Evolutionary conservation across 2,797 vertebrate genomes (phyloP).

Genomic region (Orestias chungarensis): DNA sequence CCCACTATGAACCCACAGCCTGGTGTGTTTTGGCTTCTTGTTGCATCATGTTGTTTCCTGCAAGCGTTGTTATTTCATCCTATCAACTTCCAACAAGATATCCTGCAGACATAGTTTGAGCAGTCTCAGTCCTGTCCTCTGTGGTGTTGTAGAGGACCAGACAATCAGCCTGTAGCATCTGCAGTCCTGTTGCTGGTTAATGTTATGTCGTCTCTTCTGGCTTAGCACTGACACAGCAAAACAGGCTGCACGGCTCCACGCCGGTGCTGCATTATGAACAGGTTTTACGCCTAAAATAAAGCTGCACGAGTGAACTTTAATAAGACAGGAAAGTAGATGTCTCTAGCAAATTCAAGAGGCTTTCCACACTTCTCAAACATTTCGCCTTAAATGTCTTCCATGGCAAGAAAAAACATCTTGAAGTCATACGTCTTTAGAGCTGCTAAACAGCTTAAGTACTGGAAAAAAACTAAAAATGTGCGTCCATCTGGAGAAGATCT

Average conservation of each 20-base stretch:
- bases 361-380: neutral
- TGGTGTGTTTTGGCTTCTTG: neutral
- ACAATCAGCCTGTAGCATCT: slow-evolving; percentile 13
- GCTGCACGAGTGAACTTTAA: neutral
- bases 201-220: slow-evolving; percentile 25
- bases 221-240: slow-evolving; percentile 44
- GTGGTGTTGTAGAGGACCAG: neutral
- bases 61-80: neutral
- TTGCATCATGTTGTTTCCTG: neutral
- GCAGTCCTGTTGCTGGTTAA: slow-evolving; percentile 23
- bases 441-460: neutral
- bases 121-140: neutral
- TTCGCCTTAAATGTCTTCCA: neutral
- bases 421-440: neutral
- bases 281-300: neutral
- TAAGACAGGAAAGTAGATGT: neutral
- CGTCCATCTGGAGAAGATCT: slow-evolving; percentile 21
- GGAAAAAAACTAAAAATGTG: slow-evolving; percentile 3
- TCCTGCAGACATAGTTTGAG: neutral
- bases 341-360: neutral
- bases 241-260: neutral
- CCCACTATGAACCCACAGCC: neutral
- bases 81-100: neutral
- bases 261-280: slow-evolving; percentile 12
- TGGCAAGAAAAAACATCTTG: neutral